phyloP scores from a whole-genome alignment of 2,113 vertebrate species.

The Anas platyrhynchos region DNA sequence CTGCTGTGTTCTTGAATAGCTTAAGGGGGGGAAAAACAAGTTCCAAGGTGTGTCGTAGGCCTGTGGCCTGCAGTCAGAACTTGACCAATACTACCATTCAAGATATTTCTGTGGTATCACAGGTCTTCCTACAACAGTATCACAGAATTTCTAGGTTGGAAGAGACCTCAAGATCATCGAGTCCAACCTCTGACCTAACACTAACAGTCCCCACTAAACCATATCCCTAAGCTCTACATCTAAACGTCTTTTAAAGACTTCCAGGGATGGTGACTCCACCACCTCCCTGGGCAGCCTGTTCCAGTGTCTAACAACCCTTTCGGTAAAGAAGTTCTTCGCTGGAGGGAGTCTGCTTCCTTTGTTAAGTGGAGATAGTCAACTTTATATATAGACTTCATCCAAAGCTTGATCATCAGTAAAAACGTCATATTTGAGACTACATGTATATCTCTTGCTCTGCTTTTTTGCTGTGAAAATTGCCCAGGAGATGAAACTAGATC shows the following conservation, averaged over 20 bases:
- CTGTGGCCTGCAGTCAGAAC: not conserved
- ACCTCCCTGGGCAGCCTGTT: too few relatives aligned
- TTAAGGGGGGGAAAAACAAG: not conserved
- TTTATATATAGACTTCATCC: not conserved
- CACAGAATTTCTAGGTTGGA: too few relatives aligned
- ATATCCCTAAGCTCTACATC: too few relatives aligned
- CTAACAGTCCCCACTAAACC: too few relatives aligned
- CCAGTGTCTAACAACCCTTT: too few relatives aligned
- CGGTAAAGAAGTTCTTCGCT: not conserved
- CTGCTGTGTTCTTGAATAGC: not conserved
- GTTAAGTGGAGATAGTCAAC: not conserved
- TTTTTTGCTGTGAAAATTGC: not conserved
- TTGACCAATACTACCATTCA: not conserved
- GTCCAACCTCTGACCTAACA: too few relatives aligned
- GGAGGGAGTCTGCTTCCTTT: not conserved
- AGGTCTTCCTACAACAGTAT: not conserved
- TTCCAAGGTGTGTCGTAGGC: not conserved
- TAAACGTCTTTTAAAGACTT: too few relatives aligned
- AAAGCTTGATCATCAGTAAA: not conserved
- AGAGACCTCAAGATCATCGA: too few relatives aligned
- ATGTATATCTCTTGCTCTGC: not conserved
- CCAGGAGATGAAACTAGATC: not conserved
- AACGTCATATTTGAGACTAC: not conserved
- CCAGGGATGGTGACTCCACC: too few relatives aligned
- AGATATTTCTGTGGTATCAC: not conserved